Conservation (phyloP, 2,888 invertebrate species). For the Sphinx pinastri region DNA sequence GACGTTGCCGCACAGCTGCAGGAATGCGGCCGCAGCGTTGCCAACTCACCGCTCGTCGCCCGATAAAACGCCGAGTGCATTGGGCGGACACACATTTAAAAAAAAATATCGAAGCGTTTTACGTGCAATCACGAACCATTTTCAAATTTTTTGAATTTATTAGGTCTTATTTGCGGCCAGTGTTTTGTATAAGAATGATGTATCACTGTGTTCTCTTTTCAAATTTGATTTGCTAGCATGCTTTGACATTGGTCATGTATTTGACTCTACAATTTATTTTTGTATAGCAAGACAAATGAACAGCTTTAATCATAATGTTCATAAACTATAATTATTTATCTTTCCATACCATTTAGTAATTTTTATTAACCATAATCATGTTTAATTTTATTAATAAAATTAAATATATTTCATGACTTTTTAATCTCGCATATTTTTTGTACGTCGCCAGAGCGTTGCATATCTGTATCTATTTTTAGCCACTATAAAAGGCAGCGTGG, state of each 20-base stretch:
- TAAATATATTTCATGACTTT: neutral
- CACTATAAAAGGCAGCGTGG: slow-evolving; percentile 55
- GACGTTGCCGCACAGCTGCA: slow-evolving; percentile 69
- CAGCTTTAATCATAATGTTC: too few species aligned
- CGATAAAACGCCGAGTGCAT: slow-evolving; percentile 73
- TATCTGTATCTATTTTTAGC: slow-evolving; percentile 56
- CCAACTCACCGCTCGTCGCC: slow-evolving; percentile 63
- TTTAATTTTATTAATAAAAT: neutral
- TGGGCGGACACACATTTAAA: slow-evolving; percentile 67
- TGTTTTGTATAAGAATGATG: slow-evolving; percentile 24
- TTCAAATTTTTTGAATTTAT: slow-evolving; percentile 21
- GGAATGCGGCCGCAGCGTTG: slow-evolving; percentile 78
- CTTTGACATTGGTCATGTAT: too few species aligned
- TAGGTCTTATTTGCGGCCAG: slow-evolving; percentile 29
- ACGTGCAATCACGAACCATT: slow-evolving; percentile 27
- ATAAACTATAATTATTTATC: too few species aligned
- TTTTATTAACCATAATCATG: neutral
- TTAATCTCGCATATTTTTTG: slow-evolving; percentile 27
- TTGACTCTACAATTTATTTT: neutral
- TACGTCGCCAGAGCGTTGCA: slow-evolving; percentile 31
- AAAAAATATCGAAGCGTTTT: slow-evolving; percentile 34
- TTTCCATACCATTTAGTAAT: neutral
- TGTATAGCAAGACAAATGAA: too few species aligned
- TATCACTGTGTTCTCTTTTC: neutral
- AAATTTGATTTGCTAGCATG: neutral